These are phyloP conservation scores for Hypanus sabinus DNA, from an alignment of 2,113 vertebrate species.

Conservation along the genomic window DNA sequence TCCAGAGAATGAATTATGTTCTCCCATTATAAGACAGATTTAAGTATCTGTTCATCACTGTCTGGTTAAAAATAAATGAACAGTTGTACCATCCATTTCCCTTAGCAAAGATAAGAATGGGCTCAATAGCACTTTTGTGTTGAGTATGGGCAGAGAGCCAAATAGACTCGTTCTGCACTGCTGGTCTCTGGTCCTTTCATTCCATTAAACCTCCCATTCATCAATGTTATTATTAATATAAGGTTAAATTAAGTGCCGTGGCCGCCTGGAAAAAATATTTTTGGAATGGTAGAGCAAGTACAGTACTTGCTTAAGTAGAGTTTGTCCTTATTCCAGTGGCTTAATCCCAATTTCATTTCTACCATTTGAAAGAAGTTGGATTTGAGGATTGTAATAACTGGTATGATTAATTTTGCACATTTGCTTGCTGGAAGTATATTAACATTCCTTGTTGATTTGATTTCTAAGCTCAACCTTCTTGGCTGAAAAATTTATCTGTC, in stretches of 20 bases:
- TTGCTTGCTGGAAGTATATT: not conserved
- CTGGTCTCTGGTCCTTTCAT: no score
- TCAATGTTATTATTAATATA: not conserved
- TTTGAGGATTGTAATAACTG: not conserved
- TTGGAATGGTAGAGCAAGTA: not conserved
- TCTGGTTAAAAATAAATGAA: not conserved
- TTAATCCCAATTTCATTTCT: not conserved
- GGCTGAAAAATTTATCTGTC: not conserved
- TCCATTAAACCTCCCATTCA: not conserved
- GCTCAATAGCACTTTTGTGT: no score
- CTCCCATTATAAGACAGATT: not conserved
- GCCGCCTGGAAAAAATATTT: not conserved
- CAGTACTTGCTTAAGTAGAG: not conserved
- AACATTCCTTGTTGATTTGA: constrained; percentile 22
- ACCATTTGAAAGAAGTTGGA: constrained; percentile 7
- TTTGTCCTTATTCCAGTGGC: constrained; percentile 6
- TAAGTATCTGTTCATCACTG: not conserved
- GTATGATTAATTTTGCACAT: not conserved
- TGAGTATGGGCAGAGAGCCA: no score
- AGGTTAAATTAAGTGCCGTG: not conserved
- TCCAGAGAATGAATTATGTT: not conserved
- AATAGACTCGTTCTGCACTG: no score
- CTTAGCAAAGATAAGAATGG: not conserved
- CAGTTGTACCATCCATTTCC: not conserved
- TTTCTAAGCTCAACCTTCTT: not conserved